These are phyloP conservation scores for Pocillopora verrucosa DNA, from an alignment of 64 coral and sea anemone species.

Conservation along the genomic window DNA sequence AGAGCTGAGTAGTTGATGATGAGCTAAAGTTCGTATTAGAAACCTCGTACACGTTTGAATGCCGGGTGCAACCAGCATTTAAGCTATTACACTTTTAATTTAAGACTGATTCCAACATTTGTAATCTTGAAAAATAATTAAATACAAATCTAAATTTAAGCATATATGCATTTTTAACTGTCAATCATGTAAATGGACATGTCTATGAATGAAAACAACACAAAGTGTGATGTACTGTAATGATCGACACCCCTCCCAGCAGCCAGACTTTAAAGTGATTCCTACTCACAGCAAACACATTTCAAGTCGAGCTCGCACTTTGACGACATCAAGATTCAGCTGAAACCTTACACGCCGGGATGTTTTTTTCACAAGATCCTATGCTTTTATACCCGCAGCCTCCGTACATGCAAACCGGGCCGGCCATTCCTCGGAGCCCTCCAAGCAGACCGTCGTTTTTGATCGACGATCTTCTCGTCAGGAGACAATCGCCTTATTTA, in stretches of 20 bases:
- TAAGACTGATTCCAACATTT: constrained; percentile 22
- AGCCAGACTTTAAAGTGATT: constrained; percentile 16
- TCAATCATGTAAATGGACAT: constrained; percentile 62
- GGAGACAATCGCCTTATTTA: constrained; percentile 37
- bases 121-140: constrained; percentile 35
- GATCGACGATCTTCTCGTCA: constrained; percentile 55
- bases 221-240: constrained; percentile 20
- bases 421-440: constrained; percentile 26
- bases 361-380: constrained; percentile 66
- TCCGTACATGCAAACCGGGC: constrained; percentile 17
- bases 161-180: constrained; percentile 48
- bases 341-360: constrained; percentile 4
- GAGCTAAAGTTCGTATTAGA: not conserved
- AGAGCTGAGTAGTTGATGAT: constrained; percentile 15
- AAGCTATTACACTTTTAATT: not conserved
- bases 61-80: not conserved
- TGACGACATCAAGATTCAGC: not conserved
- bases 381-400: constrained; percentile 61
- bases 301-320: not conserved
- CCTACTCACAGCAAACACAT: not conserved
- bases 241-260: constrained; percentile 5
- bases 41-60: not conserved
- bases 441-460: constrained; percentile 53
- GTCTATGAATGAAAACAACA: constrained; percentile 47
- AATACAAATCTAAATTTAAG: constrained; percentile 53